These are phyloP conservation scores for Oenanthe oenanthe DNA, from an alignment of 2,113 vertebrate genomes.

Conservation along the genomic window DNA sequence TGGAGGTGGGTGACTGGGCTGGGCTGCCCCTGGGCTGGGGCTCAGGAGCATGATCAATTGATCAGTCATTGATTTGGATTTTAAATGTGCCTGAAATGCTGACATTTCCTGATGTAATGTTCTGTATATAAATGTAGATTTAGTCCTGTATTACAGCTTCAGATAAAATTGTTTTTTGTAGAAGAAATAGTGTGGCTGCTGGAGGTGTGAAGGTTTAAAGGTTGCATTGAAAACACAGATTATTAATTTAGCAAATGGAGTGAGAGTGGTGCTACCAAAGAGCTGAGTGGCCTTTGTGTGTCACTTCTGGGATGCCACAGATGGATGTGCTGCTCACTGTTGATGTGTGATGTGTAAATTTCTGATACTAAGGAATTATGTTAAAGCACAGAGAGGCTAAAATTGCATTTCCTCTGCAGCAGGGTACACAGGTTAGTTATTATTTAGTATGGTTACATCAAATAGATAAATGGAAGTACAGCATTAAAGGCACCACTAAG, in stretches of 20 bases:
- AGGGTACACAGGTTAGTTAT: not conserved
- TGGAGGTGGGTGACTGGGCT: constrained; percentile 83
- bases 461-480: not conserved
- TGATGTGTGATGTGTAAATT: not conserved
- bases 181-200: not conserved
- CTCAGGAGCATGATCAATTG: too few species aligned
- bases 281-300: not conserved
- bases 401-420: not conserved
- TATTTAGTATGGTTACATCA: not conserved
- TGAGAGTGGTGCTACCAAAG: not conserved
- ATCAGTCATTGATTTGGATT: accelerated
- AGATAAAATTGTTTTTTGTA: not conserved
- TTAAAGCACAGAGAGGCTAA: not conserved
- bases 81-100: accelerated
- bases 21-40: too few species aligned
- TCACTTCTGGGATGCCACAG: not conserved
- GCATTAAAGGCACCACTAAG: not conserved
- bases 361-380: not conserved
- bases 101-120: accelerated
- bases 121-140: not conserved
- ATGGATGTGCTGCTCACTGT: not conserved
- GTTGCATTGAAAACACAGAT: not conserved
- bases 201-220: not conserved
- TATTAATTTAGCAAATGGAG: not conserved
- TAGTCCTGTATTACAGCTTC: not conserved